Percentiles rank a stretch among this genome's conserved stretches.
Conservation (phyloP, 2,113 vertebrate genomes). For the Percopsis transmontana region DNA sequence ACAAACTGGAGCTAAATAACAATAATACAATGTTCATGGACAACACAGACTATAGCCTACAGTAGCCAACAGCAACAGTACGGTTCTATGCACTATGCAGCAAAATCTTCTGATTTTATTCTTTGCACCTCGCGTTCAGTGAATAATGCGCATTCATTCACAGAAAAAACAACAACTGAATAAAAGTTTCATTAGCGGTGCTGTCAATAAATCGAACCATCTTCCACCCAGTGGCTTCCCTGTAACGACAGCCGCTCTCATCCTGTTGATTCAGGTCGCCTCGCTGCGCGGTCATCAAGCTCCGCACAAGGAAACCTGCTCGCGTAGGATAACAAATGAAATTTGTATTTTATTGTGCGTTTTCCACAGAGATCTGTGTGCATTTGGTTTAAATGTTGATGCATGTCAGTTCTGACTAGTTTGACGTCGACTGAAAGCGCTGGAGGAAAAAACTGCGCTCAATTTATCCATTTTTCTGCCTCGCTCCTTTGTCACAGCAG, state of each 20-base stretch:
- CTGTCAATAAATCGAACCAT: not conserved
- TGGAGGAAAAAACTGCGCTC: constrained; percentile 54
- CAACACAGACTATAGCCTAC: constrained; percentile 19
- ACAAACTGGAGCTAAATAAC: constrained; percentile 10
- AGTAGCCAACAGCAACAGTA: constrained; percentile 52
- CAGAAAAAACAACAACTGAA: not conserved
- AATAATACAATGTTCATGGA: constrained; percentile 32
- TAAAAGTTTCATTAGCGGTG: not conserved
- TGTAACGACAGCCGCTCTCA: constrained; percentile 41
- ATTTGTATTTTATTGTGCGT: constrained; percentile 28
- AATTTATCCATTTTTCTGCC: constrained; percentile 51
- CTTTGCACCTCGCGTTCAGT: constrained; percentile 18
- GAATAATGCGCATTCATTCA: too few relatives aligned
- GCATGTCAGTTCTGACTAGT: constrained; percentile 37
- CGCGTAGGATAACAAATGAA: constrained; percentile 40
- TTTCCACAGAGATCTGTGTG: constrained; percentile 35
- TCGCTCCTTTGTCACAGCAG: constrained; percentile 65
- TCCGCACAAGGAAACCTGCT: constrained; percentile 42
- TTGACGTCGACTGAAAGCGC: constrained; percentile 58
- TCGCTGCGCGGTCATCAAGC: constrained; percentile 22
- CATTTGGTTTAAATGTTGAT: constrained; percentile 41
- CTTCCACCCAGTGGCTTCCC: constrained; percentile 40
- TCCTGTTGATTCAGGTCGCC: constrained; percentile 70
- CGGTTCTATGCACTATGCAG: constrained; percentile 50
- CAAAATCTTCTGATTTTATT: constrained; percentile 39